Evolutionary conservation across 2,888 invertebrate genomes (phyloP).

Genomic region (Epistrophe eligans): DNA sequence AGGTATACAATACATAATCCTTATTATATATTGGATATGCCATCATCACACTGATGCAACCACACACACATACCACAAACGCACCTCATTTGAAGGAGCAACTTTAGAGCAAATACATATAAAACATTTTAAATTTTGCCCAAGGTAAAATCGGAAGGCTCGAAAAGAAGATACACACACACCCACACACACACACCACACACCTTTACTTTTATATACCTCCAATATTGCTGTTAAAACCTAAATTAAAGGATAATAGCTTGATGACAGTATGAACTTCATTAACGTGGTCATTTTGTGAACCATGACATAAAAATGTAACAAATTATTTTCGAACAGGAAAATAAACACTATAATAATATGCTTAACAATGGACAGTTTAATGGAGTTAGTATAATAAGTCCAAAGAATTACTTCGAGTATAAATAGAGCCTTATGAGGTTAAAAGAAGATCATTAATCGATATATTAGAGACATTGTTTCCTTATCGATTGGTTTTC

Average conservation of each 20-base stretch:
- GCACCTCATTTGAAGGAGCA: constrained; percentile 3
- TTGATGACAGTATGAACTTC: constrained; percentile 1
- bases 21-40: not conserved
- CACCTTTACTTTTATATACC: not conserved
- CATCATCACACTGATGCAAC: not conserved
- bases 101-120: not conserved
- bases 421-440: too few relatives aligned
- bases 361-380: not conserved
- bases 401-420: too few relatives aligned
- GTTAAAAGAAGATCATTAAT: too few relatives aligned
- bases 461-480: too few relatives aligned
- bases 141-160: constrained; percentile 8
- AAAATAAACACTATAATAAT: constrained; percentile 1
- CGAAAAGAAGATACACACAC: not conserved
- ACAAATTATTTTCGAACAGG: not conserved
- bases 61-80: not conserved
- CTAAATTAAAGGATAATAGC: constrained; percentile 15
- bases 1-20: too few relatives aligned
- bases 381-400: not conserved
- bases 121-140: not conserved
- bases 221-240: not conserved
- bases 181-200: not conserved
- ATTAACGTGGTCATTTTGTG: not conserved
- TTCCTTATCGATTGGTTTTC: too few relatives aligned
- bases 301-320: not conserved